phyloP scores from a whole-genome alignment of 1,140 invertebrate genomes.

The Teleopsis dalmanni region DNA sequence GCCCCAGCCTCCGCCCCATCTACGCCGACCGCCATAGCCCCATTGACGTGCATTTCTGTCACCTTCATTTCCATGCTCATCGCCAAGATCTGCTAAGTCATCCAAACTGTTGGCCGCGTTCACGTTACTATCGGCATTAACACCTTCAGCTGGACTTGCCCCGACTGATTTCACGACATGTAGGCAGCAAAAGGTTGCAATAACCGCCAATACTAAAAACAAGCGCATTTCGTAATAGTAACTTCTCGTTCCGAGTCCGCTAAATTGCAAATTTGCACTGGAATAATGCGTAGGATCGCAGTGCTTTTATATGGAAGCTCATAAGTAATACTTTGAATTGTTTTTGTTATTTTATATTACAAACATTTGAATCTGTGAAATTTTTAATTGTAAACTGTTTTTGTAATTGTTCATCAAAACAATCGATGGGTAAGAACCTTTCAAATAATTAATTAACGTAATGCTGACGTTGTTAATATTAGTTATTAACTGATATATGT shows the following conservation, averaged over 20 bases:
- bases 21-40: constrained; percentile 4
- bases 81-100: constrained; percentile 21
- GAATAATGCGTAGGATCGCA: too few species aligned
- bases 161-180: not conserved
- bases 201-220: not conserved
- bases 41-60: constrained; percentile 10
- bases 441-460: too few species aligned
- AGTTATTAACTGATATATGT: too few species aligned
- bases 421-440: too few species aligned
- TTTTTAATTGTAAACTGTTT: too few species aligned
- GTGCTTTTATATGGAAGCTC: too few species aligned
- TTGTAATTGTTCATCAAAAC: too few species aligned
- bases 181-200: too few species aligned
- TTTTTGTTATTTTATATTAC: too few species aligned
- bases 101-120: not conserved
- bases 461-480: too few species aligned
- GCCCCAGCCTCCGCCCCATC: constrained; percentile 5
- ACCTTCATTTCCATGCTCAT: constrained; percentile 12
- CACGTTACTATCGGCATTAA: not conserved
- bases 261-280: not conserved
- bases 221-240: not conserved
- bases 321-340: too few species aligned
- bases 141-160: not conserved
- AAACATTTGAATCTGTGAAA: too few species aligned
- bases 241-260: not conserved